Evolutionary conservation across 2,888 invertebrate species (phyloP), one percentile per base, ranked within the genome.

Genomic region (Schizotus pectinicornis): DNA sequence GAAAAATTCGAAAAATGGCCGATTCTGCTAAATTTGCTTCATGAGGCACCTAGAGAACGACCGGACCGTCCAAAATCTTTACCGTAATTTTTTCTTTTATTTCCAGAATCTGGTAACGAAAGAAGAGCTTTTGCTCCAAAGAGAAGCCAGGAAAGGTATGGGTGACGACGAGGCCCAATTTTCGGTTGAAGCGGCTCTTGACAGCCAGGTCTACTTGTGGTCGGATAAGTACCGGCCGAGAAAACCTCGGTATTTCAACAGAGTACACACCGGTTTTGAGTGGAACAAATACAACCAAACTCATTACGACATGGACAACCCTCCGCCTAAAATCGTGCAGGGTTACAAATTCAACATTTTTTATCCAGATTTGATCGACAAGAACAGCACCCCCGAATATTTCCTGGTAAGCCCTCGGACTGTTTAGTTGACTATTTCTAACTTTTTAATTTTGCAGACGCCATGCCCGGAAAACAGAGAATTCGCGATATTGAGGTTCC

Each of bases 261-360:
- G 94, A 54, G 94, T 94, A 2, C 94, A 94, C 77, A 94, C 94
- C 0, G 99, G 99, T 9, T 99, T 99, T 81, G 99, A 99, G 76
- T 99, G 99, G 99, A 99, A 99, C 82, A 99, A 99, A 80, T 99
- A 99, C 82, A 99, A 99, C 82, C 99, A 99, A 82, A 99, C 99
- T 1, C 99, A 99, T 82, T 99, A 99, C 81, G 99, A 99, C 79
- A 96, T 98, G 91, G 99, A 99, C 80, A 99, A 99, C 83, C 99
- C 99, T 47, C 99, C 99, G 6, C 99, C 99, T 0, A 99, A 99
- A 83, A 98, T 99, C 75, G 99, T 99, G 0, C 99, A 99, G 81
- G 99, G 99, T 6, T 99, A 99, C 84, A 98, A 99, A 80, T 99
- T 99, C 81, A 99, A 99, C 81, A 99, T 99, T 70, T 99, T 99